Evolutionary conservation across 2,113 vertebrate genomes (phyloP).

Genomic region (Pardalotus punctatus): DNA sequence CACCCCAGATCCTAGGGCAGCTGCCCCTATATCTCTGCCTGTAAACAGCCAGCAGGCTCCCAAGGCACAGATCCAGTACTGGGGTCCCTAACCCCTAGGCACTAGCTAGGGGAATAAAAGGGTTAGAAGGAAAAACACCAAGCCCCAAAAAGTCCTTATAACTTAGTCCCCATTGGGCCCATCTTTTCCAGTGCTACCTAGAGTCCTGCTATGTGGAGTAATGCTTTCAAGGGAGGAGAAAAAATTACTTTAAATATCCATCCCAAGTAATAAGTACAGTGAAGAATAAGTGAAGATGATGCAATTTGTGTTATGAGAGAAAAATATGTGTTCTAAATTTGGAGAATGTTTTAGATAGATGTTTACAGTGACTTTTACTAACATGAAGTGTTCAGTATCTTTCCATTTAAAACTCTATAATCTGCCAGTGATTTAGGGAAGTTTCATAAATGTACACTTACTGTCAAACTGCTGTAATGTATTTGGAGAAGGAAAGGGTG

Average conservation of each 20-base stretch:
- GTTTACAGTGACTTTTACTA: neutral
- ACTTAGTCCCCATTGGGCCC: neutral
- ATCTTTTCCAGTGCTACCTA: neutral
- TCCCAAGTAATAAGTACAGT: neutral
- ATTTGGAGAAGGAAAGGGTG: neutral
- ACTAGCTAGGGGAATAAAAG: neutral
- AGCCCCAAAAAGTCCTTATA: neutral
- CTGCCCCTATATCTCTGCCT: neutral
- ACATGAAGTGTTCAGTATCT: neutral
- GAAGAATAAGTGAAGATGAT: neutral
- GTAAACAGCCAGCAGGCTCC: neutral
- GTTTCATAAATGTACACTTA: neutral
- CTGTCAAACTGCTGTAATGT: neutral
- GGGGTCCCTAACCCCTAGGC: neutral
- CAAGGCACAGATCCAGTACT: neutral
- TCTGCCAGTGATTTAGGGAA: neutral
- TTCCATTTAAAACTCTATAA: neutral
- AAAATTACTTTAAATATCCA: neutral
- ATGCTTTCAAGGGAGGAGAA: neutral
- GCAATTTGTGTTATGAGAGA: neutral
- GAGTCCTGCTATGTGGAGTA: neutral
- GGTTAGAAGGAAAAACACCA: neutral
- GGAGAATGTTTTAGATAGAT: neutral
- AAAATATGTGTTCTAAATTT: neutral
- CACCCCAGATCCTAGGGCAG: neutral